These are phyloP conservation scores for cattle (Bos taurus) DNA, from an alignment of 2,113 vertebrate species.

Conservation along the genomic window ARS-UCD2.0 NC_037357.1:105311001-105311500, in stretches of 20 bases:
- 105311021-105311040: background rate
- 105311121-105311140: background rate
- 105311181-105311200: background rate
- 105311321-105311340: background rate
- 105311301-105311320: background rate
- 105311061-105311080: background rate
- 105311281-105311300: background rate
- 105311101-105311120: background rate
- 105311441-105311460: background rate
- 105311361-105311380: background rate
- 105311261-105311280: background rate
- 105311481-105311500: background rate
- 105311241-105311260: background rate
- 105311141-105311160: background rate
- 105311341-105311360: background rate
- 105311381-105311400: background rate
- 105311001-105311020: background rate
- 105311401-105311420: background rate
- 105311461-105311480: background rate
- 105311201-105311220: background rate
- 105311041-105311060: background rate
- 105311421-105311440: background rate
- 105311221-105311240: background rate
- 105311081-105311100: background rate
- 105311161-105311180: background rate